A percentile compares a stretch with the other conserved stretches of the same genome.
These are phyloP conservation scores for Ciona savignyi DNA, from an alignment of 23 tunicate genomes.

Conservation along the genomic window DNA sequence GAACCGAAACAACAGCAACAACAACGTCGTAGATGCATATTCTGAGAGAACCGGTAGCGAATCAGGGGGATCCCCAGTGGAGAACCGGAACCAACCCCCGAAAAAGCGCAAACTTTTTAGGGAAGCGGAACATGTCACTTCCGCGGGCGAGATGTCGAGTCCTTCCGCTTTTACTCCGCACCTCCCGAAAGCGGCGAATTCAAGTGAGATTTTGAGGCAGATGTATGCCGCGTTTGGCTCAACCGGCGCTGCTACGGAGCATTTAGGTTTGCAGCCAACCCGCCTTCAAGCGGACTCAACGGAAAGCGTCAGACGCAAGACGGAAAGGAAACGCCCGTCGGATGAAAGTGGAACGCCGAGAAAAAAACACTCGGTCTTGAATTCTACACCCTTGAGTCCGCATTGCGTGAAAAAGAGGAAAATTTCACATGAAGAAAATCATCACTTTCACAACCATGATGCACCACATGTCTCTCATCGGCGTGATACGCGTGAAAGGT, in stretches of 20 bases:
- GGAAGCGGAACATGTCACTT: slow-evolving; percentile 1
- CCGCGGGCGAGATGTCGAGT: not conserved
- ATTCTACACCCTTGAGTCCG: not conserved
- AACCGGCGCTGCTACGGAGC: not conserved
- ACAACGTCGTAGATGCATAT: not conserved
- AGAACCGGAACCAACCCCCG: not conserved
- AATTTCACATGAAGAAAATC: not conserved
- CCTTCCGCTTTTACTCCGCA: not conserved
- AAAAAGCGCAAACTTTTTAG: not conserved
- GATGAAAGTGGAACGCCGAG: not conserved
- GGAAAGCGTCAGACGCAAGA: not conserved
- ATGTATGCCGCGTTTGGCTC: slow-evolving; percentile 71
- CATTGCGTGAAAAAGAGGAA: not conserved
- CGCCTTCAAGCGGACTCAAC: not conserved
- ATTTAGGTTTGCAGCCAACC: too few species aligned
- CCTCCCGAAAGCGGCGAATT: not conserved
- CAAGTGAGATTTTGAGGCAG: slow-evolving; percentile 51
- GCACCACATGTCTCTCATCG: too few species aligned
- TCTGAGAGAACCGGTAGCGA: not conserved
- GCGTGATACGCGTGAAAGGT: not conserved
- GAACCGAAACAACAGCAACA: not conserved
- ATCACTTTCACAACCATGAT: not conserved
- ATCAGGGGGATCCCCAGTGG: not conserved
- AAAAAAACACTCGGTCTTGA: not conserved
- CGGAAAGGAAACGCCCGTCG: not conserved